A percentile compares a stretch with the other conserved stretches of the same genome.
Evolutionary conservation across 2,797 vertebrate genomes (phyloP).

Genomic region (Pangasius mekongensis): DNA sequence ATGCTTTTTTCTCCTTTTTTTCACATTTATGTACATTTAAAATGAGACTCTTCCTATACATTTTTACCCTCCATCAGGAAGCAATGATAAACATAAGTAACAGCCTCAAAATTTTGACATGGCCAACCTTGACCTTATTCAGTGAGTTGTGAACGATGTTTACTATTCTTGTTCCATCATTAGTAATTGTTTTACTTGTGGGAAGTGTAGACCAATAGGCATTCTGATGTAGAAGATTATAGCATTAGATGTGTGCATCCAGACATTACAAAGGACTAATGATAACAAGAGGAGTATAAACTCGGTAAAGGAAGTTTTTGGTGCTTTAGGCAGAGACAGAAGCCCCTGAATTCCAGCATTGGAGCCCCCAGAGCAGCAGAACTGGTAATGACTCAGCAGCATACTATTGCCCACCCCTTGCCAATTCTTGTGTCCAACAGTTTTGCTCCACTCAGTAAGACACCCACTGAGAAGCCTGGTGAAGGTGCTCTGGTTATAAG

Average conservation of each 20-base stretch:
- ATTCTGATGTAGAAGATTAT: neutral
- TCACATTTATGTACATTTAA: neutral
- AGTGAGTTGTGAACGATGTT: neutral
- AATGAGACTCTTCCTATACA: neutral
- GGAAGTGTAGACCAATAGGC: neutral
- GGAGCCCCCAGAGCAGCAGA: too few species aligned
- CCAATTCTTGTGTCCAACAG: neutral
- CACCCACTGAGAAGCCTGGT: neutral
- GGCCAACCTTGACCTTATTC: neutral
- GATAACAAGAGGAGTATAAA: neutral
- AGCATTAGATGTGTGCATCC: neutral
- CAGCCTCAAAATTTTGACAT: neutral
- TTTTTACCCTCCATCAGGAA: neutral
- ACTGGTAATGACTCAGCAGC: neutral
- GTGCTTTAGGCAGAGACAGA: neutral
- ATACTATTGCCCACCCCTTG: neutral
- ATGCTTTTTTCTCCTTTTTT: too few species aligned
- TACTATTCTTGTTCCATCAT: neutral
- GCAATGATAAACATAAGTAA: neutral
- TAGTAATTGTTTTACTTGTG: neutral
- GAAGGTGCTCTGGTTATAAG: neutral
- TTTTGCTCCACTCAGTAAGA: neutral
- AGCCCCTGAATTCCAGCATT: neutral
- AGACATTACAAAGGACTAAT: neutral
- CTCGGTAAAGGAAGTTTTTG: neutral